Conservation (phyloP, 2,113 vertebrate species). For the Centropus unirufus region DNA sequence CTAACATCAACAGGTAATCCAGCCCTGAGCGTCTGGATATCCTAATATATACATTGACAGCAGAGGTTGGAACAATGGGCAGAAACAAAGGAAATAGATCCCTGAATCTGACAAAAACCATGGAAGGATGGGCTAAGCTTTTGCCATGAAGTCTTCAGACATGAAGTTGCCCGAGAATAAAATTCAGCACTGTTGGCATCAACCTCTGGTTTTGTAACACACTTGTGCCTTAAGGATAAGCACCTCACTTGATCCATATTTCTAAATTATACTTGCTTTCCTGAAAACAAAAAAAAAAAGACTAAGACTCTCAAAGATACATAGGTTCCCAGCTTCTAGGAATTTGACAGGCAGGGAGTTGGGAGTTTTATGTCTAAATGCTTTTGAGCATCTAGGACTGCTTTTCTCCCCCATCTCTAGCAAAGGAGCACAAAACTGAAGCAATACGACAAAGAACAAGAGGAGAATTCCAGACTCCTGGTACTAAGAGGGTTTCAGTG, state of each 20-base stretch:
- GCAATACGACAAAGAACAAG: background rate
- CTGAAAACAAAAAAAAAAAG: background rate
- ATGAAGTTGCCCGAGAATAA: background rate
- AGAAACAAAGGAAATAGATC: background rate
- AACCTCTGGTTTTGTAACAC: background rate
- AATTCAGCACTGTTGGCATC: background rate
- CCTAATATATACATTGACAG: background rate
- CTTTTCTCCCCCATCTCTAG: background rate
- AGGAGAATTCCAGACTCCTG: background rate
- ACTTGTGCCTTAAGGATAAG: background rate
- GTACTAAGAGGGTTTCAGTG: background rate
- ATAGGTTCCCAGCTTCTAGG: background rate
- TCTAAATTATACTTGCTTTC: background rate
- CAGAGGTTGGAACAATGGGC: background rate
- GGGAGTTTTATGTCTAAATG: background rate
- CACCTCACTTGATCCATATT: background rate
- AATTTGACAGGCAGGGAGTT: background rate
- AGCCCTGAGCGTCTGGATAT: background rate
- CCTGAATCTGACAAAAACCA: accelerated
- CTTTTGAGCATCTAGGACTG: background rate
- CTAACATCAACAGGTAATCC: background rate
- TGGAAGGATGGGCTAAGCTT: background rate
- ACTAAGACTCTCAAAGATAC: background rate
- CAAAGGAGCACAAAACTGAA: background rate
- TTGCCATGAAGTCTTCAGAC: background rate